A percentile compares a stretch with the other conserved stretches of the same genome.
Conservation (phyloP, 2,113 vertebrate species). For the Nanger granti region DNA sequence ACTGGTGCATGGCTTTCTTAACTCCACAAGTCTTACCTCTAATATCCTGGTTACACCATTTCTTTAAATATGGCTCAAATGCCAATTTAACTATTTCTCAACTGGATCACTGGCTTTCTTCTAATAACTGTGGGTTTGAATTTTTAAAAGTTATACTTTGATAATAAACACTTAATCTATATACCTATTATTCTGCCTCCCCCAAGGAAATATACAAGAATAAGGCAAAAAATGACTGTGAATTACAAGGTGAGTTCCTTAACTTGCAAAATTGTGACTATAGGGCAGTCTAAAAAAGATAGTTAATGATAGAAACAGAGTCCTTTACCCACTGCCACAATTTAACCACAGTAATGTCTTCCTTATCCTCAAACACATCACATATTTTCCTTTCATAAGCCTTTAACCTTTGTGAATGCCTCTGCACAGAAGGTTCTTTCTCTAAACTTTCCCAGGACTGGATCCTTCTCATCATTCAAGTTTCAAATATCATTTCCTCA, state of each 20-base stretch:
- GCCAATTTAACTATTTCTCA: neutral
- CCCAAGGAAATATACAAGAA: neutral
- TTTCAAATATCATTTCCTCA: neutral
- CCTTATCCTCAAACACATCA: neutral
- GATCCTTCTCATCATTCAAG: neutral
- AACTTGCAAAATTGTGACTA: neutral
- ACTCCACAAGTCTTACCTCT: neutral
- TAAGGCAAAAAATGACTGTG: neutral
- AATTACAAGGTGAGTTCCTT: neutral
- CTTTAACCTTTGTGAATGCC: neutral
- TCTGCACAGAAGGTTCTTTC: neutral
- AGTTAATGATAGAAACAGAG: neutral
- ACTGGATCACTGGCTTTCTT: neutral
- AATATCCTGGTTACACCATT: neutral
- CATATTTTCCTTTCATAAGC: neutral
- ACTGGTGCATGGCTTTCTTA: neutral
- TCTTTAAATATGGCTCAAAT: neutral
- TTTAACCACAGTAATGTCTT: neutral
- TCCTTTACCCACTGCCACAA: neutral
- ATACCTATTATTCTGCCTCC: neutral
- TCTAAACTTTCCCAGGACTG: neutral
- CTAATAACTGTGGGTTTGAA: neutral
- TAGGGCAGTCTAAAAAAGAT: neutral
- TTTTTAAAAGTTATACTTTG: neutral
- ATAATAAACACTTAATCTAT: neutral